Evolutionary conservation across 2,888 invertebrate species (phyloP).

Genomic region (Ceramica pisi): DNA sequence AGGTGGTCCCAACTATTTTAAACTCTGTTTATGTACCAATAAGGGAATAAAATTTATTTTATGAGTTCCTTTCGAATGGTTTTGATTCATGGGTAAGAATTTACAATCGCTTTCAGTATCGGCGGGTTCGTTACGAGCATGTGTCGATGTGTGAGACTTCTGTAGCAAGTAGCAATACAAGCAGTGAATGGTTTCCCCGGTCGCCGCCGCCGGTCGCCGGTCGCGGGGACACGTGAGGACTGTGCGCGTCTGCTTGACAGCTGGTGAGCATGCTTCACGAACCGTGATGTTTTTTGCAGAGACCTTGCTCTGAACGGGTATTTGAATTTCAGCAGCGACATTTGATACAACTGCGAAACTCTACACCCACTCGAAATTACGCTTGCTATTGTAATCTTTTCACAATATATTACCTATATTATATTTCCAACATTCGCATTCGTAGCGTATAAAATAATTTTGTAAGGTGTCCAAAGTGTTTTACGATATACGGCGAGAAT

Average conservation of each 20-base stretch:
- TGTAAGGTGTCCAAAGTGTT: conserved; percentile 46
- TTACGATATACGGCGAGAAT: conserved; percentile 50
- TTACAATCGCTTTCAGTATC: conserved; percentile 69
- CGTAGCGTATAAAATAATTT: conserved; percentile 45
- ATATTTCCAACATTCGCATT: conserved; percentile 30
- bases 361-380: conserved; percentile 68
- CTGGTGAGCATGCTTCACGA: conserved; percentile 83
- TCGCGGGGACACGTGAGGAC: conserved; percentile 35
- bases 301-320: conserved; percentile 78
- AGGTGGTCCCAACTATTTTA: conserved; percentile 88
- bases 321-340: conserved; percentile 86
- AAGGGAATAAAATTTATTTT: conserved; percentile 86
- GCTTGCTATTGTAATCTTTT: conserved; percentile 53
- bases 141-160: conserved; percentile 56
- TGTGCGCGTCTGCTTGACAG: conserved; percentile 73
- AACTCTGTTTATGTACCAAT: conserved; percentile 84
- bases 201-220: background rate
- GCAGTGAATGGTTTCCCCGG: conserved; percentile 63
- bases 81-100: conserved; percentile 81
- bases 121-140: conserved; percentile 58
- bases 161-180: conserved; percentile 41
- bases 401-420: conserved; percentile 37
- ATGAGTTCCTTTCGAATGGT: conserved; percentile 83
- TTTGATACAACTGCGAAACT: conserved; percentile 77
- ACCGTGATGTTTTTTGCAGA: conserved; percentile 87